Base-by-base conservation (phyloP, 1,140 invertebrate genomes). In the Lasioglossum albipes region DNA sequence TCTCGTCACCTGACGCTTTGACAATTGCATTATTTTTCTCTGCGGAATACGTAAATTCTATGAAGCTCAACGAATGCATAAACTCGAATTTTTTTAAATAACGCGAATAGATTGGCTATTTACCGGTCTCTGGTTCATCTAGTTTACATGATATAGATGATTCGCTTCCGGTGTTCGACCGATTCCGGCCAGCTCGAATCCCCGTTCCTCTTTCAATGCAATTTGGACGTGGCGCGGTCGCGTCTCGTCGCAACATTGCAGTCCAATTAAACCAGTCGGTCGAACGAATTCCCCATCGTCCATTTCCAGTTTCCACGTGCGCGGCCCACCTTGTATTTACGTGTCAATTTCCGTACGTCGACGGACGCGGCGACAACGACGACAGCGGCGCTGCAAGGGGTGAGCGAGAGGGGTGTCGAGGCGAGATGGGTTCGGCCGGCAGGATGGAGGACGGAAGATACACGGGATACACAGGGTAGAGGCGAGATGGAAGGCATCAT, bases 181-280 rank as follows among this genome's bases (percentile, higher is more conserved):
- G 36, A 69, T 61, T 72, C 54, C 62, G n/a, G 31, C 65, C 62
- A 22, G 27, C 45, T 45, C 22, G 31, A 7, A 10, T 57, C 22
- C 16, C 49, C 7, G 45, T 74, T 67, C 41, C 64, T 71, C 41
- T 54, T 57, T 54, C 66, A 71, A 82, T 77, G 79, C 66, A 84
- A 85, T 85, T 85, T 85, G 70, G 73, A 27, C 76, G 84, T 81
- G 77, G 78, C 76, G 72, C 52, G 65, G 76, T 76, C n/a, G 66
- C 65, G 75, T 79, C 74, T 45, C 81, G 76, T 79, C 79, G 81
- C 78, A 77, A 81, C 79, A 84, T 82, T 73, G 79, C 81, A 79
- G 49, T 82, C 70, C 85, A 87, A 87, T 87, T 87, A 87, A 87
- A 87, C 69, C 67, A 71, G 65, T 59, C 81, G 75, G n/a, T 62